Percentiles rank a stretch among this genome's conserved stretches.
These are phyloP conservation scores for Cybosia mesomella DNA, from an alignment of 2,888 invertebrate genomes.

Conservation along the genomic window DNA sequence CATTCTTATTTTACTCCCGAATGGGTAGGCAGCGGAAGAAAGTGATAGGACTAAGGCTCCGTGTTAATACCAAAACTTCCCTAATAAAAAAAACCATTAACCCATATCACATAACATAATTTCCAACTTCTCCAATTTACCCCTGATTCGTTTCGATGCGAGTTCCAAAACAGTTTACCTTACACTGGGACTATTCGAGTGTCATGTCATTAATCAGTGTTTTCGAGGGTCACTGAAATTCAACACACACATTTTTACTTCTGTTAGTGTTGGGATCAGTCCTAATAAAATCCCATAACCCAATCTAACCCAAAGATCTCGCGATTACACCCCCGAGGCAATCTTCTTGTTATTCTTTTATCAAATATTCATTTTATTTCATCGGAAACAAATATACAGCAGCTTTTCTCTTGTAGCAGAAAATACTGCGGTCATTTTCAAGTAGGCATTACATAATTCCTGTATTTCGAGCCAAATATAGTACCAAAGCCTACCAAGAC, in stretches of 20 bases:
- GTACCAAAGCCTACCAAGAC: slow-evolving; percentile 5
- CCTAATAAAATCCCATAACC: not conserved
- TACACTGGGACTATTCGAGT: not conserved
- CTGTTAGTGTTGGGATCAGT: too few relatives aligned
- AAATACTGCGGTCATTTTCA: not conserved
- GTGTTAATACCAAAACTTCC: not conserved
- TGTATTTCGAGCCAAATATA: not conserved
- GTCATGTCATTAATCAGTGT: not conserved
- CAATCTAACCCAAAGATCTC: not conserved
- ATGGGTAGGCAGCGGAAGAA: too few relatives aligned
- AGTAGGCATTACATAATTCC: not conserved
- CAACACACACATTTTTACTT: too few relatives aligned
- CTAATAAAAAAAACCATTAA: not conserved
- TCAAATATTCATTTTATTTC: not conserved
- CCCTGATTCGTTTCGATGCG: not conserved
- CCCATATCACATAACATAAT: not conserved
- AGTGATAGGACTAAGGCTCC: not conserved
- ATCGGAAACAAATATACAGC: not conserved
- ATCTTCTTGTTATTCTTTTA: not conserved
- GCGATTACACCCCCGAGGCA: not conserved
- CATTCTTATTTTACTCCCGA: too few relatives aligned
- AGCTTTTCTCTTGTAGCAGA: not conserved
- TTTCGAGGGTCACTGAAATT: not conserved
- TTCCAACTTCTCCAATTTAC: not conserved
- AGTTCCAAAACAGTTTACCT: not conserved